Conservation (phyloP, 1,140 invertebrate genomes). For the Drosophila grimshawi region DNA sequence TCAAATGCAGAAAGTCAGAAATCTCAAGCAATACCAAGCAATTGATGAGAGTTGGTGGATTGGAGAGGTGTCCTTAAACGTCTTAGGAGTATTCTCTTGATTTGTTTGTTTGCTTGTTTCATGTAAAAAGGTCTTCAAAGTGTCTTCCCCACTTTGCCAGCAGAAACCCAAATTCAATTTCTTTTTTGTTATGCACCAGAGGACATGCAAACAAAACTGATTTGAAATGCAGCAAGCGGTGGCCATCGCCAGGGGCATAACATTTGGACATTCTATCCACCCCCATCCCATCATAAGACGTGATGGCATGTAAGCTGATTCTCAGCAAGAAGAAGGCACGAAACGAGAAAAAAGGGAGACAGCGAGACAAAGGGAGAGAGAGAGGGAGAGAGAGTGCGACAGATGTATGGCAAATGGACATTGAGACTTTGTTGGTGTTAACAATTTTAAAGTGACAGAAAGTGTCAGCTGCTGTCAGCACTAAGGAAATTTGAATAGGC, state of each 20-base stretch:
- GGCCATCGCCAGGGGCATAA: conserved; percentile 38
- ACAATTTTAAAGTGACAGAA: conserved; percentile 40
- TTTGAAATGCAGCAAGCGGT: conserved; percentile 71
- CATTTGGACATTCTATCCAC: conserved; percentile 47
- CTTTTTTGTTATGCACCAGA: conserved; percentile 67
- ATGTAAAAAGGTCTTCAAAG: conserved; percentile 63
- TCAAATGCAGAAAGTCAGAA: conserved; percentile 53
- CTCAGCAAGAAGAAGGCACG: background rate
- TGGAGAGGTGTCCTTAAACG: conserved; percentile 38
- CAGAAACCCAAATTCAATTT: conserved; percentile 72
- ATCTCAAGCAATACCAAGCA: conserved; percentile 26
- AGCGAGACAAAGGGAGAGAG: background rate
- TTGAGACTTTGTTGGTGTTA: conserved; percentile 25
- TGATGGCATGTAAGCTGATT: conserved; percentile 73
- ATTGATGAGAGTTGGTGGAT: conserved; percentile 18
- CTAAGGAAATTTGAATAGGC: conserved; percentile 50
- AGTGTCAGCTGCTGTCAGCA: conserved; percentile 53
- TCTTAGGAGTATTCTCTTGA: conserved; percentile 52
- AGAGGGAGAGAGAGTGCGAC: background rate
- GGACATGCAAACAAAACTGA: conserved; percentile 80
- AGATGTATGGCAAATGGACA: conserved; percentile 10
- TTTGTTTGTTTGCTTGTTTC: conserved; percentile 28
- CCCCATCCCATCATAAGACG: conserved; percentile 38
- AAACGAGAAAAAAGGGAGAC: background rate
- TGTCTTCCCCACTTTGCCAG: conserved; percentile 35